Base-by-base conservation (phyloP, 2,113 vertebrate genomes). In the Baryphthengus martii region DNA sequence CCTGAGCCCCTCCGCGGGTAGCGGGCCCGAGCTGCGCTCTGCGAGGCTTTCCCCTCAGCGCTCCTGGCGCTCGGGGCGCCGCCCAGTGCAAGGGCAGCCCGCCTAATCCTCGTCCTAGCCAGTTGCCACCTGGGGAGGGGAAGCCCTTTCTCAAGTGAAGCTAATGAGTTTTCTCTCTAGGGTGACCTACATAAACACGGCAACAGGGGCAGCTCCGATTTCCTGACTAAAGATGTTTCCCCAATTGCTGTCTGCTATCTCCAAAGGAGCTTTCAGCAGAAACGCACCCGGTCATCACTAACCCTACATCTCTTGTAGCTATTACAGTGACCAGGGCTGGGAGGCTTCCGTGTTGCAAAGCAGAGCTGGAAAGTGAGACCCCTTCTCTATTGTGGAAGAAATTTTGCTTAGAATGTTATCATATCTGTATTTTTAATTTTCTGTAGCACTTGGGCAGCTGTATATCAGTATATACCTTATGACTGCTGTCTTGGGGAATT, bases 81-180 rank as follows among this genome's bases (percentile, higher is more conserved):
- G 23, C 45, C 21, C 29, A 16, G 35, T 7, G 4, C 45, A 25
- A 20, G 29, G 29, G n/a, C 24, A 10, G 50, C 17, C 29, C 6
- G 17, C 24, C 6, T 0, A 10, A 29, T 17, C 5, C 58, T 11
- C 16, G 11, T 8, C 37, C 3, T 35, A 9, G n/a, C 17, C 40
- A 9, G 31, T 37, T 2, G 29, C 28, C 37, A 6, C 10, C 37
- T 1, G 65, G 13, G 1, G 6, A 5, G 10, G 33, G 11, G 10
- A 17, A 35, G 42, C 9, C 13, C 16, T 6, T 13, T 2, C 39
- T 8, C 21, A 14, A 11, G 20, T 0, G 35, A 9, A 33, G 4
- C n/a, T n/a, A n/a, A 21, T 0, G 0, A 17, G 9, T 9, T 9
- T 9, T 5, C 18, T 24, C 37, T 6, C 19, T 3, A 3, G 6